Conservation (phyloP, 2,113 vertebrate species). For the Scortum barcoo region DNA sequence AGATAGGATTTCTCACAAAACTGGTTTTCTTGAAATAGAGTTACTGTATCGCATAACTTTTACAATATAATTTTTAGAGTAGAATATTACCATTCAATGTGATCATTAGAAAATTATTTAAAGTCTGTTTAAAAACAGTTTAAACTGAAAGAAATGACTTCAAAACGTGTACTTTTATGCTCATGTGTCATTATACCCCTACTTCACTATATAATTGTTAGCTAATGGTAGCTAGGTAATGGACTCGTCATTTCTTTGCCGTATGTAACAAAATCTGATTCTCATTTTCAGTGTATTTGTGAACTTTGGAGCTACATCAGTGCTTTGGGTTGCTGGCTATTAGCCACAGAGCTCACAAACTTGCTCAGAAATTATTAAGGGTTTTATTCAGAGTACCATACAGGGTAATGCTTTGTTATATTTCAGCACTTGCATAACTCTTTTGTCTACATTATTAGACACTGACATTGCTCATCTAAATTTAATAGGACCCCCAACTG, state of each 20-base stretch:
- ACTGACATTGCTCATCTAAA: background rate
- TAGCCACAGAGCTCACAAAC: background rate
- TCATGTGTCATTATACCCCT: no score
- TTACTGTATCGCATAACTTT: no score
- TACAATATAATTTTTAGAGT: no score
- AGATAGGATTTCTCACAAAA: background rate
- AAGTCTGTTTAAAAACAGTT: no score
- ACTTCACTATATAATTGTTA: no score
- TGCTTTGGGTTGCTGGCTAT: background rate
- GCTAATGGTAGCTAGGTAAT: background rate
- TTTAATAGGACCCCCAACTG: background rate
- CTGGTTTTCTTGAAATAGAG: background rate
- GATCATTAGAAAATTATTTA: background rate
- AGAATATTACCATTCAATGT: background rate
- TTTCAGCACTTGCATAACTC: background rate
- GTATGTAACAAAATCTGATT: background rate
- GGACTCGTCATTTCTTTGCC: background rate
- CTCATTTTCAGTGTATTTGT: background rate
- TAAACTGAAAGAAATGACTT: background rate
- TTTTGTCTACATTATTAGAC: background rate
- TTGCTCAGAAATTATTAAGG: background rate
- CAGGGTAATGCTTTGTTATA: background rate
- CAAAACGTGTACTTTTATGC: background rate
- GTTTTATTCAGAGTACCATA: background rate
- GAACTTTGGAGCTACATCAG: background rate